Percentiles rank a stretch among this genome's conserved stretches.
These are phyloP conservation scores for Brachypodius melanocephalos DNA, from an alignment of 2,113 vertebrate genomes.

Conservation along the genomic window DNA sequence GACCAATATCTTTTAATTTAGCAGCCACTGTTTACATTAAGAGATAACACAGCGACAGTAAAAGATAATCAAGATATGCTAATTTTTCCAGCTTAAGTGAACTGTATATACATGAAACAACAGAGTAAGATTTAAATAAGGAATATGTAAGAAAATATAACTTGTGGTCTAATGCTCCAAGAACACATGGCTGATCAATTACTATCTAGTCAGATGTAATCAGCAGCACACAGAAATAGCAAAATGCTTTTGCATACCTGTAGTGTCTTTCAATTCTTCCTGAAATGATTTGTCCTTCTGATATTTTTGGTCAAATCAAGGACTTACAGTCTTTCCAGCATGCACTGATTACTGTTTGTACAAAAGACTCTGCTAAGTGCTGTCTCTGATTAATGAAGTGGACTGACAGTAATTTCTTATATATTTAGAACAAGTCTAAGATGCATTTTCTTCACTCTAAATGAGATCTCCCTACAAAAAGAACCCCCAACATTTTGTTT, in stretches of 20 bases:
- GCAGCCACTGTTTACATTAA: not conserved
- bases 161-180: not conserved
- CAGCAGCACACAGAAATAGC: not conserved
- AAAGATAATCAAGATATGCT: not conserved
- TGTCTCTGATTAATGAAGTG: constrained; percentile 39
- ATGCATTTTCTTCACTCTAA: not conserved
- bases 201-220: not conserved
- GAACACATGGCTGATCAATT: not conserved
- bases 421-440: constrained; percentile 9
- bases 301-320: constrained; percentile 18
- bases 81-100: not conserved
- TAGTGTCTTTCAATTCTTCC: not conserved
- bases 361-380: not conserved
- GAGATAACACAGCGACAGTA: not conserved
- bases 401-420: not conserved
- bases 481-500: not conserved
- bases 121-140: not conserved
- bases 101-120: not conserved
- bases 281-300: not conserved
- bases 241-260: not conserved
- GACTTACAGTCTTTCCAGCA: not conserved
- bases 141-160: not conserved
- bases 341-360: not conserved
- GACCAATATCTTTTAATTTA: not conserved
- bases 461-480: not conserved